Conservation (phyloP, 1,140 invertebrate species). For the Temnothorax longispinosus region DNA sequence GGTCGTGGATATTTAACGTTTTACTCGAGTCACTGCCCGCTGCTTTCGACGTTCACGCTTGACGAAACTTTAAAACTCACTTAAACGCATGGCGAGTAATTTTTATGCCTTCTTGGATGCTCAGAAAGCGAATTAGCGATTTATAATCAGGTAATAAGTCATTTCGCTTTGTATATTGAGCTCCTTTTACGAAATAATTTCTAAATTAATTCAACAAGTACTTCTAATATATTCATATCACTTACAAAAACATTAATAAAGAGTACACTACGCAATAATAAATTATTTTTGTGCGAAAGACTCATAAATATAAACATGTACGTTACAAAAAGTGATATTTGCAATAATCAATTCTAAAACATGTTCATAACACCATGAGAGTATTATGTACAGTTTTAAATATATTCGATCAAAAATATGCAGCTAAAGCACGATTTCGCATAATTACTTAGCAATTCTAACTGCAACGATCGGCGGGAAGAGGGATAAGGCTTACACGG, state of each 20-base stretch:
- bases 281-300: background rate
- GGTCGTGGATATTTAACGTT: slow-evolving; percentile 55
- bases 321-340: background rate
- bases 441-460: slow-evolving; percentile 69
- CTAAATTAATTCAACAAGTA: background rate
- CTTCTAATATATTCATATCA: background rate
- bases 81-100: slow-evolving; percentile 73
- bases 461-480: slow-evolving; percentile 60
- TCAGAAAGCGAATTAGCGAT: slow-evolving; percentile 27
- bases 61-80: slow-evolving; percentile 72
- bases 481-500: slow-evolving; percentile 55
- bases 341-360: background rate
- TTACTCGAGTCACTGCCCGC: background rate
- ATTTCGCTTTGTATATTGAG: background rate
- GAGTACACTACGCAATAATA: background rate
- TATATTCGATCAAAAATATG: background rate
- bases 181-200: background rate
- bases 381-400: slow-evolving; percentile 1
- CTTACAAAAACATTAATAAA: background rate
- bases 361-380: background rate
- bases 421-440: slow-evolving; percentile 30
- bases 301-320: background rate
- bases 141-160: slow-evolving; percentile 17
- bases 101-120: slow-evolving; percentile 70
- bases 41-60: slow-evolving; percentile 66